A percentile compares a stretch with the other conserved stretches of the same genome.
Evolutionary conservation across 2,888 invertebrate species (phyloP).

Genomic region (Periphyllus acericola): DNA sequence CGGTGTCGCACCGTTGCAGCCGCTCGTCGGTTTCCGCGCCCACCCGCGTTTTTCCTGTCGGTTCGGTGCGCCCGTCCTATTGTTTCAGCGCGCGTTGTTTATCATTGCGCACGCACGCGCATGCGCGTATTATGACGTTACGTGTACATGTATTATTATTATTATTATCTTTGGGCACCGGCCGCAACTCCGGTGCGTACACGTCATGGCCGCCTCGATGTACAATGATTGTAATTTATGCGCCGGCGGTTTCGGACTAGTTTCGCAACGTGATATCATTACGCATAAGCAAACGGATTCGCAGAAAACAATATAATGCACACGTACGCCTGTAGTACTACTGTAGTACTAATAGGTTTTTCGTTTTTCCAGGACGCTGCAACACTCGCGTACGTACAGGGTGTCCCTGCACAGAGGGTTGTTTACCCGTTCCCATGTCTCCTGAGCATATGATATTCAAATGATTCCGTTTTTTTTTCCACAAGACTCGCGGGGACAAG

Average conservation of each 20-base stretch:
- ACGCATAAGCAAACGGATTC: neutral
- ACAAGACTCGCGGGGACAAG: too few relatives aligned
- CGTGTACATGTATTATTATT: neutral
- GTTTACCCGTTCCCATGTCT: too few relatives aligned
- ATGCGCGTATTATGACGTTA: neutral
- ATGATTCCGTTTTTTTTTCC: too few relatives aligned
- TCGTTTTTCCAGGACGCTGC: too few relatives aligned
- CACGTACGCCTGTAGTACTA: too few relatives aligned
- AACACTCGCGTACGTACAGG: too few relatives aligned
- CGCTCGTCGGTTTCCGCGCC: neutral
- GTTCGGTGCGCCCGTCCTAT: neutral
- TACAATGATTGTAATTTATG: too few relatives aligned
- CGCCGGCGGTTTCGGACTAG: too few relatives aligned
- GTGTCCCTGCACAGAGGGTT: too few relatives aligned
- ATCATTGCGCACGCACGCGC: neutral
- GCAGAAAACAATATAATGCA: neutral
- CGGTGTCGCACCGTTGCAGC: neutral
- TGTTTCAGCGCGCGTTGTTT: neutral
- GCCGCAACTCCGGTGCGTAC: slow-evolving; percentile 6
- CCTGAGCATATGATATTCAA: too few relatives aligned
- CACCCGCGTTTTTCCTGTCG: neutral
- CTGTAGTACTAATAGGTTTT: too few relatives aligned
- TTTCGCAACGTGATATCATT: neutral
- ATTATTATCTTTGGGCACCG: slow-evolving; percentile 20
- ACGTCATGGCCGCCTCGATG: too few relatives aligned